A percentile compares a stretch with the other conserved stretches of the same genome.
phyloP scores from a whole-genome alignment of 2,797 vertebrate species.

The Galagoides demidoff region DNA sequence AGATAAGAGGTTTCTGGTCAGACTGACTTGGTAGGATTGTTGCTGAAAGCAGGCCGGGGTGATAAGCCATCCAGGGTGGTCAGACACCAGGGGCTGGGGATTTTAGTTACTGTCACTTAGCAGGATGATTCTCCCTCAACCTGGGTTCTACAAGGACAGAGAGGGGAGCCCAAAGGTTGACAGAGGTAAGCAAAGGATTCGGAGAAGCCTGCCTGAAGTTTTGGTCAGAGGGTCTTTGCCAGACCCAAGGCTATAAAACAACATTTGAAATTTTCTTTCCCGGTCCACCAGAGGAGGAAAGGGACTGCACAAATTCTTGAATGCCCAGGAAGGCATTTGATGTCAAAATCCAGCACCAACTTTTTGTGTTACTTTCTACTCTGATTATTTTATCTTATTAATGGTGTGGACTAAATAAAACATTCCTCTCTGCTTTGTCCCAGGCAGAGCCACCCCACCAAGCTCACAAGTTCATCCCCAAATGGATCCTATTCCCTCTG shows the following conservation, averaged over 20 bases:
- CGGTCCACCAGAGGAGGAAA: neutral
- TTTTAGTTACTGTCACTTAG: neutral
- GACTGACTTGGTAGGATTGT: neutral
- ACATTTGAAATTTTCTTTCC: conserved; percentile 57
- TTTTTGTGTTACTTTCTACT: neutral
- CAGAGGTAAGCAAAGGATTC: neutral
- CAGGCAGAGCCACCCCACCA: neutral
- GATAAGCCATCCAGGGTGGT: neutral
- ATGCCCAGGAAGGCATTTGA: neutral
- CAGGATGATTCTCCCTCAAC: neutral
- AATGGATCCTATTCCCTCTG: neutral
- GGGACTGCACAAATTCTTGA: neutral
- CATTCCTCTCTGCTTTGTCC: neutral
- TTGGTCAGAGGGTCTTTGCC: neutral
- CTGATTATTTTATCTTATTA: neutral
- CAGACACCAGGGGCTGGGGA: neutral
- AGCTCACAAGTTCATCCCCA: neutral
- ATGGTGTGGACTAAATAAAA: neutral
- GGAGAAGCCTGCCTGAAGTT: neutral
- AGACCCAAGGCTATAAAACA: neutral
- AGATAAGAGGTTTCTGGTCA: neutral
- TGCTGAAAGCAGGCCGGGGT: neutral
- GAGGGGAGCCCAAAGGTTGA: neutral
- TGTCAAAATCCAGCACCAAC: neutral
- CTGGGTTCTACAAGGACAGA: neutral